phyloP scores from a whole-genome alignment of 2,797 vertebrate species.

The Chrysocyon brachyurus region DNA sequence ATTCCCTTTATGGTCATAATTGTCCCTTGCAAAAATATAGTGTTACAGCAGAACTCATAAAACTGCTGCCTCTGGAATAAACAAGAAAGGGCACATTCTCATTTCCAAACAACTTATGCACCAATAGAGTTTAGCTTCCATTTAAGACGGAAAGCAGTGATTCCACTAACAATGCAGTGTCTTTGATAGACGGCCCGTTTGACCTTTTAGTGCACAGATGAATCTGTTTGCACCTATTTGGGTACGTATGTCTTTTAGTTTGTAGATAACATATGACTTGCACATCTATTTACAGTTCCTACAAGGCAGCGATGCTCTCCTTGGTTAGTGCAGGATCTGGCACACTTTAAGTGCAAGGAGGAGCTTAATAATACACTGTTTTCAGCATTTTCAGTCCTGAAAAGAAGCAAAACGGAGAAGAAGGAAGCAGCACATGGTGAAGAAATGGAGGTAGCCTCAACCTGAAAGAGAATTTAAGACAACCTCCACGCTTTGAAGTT shows the following conservation, averaged over 20 bases:
- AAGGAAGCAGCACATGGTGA: neutral
- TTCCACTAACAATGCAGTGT: conserved; percentile 10
- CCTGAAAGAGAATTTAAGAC: conserved; percentile 54
- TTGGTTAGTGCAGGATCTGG: neutral
- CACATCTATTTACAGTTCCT: conserved; percentile 45
- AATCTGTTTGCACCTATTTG: conserved; percentile 1
- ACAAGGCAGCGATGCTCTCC: neutral
- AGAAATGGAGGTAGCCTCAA: neutral
- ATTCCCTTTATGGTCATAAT: conserved; percentile 80
- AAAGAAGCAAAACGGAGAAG: neutral
- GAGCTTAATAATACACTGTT: neutral
- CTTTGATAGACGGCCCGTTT: conserved; percentile 30
- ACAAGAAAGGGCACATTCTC: conserved; percentile 74
- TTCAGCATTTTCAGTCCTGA: conserved; percentile 8
- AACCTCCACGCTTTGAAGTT: neutral
- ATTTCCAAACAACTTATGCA: conserved; percentile 44
- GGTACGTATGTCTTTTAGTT: neutral
- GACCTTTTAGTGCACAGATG: conserved; percentile 51
- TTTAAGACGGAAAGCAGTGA: conserved; percentile 69
- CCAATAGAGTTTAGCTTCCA: conserved; percentile 6
- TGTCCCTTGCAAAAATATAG: conserved; percentile 77
- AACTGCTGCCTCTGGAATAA: conserved; percentile 73
- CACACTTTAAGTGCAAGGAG: neutral
- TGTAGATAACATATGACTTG: neutral
- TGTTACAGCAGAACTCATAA: conserved; percentile 73